These are phyloP conservation scores for Parazoanthus swiftii DNA, from an alignment of 92 coral and sea anemone genomes.

Conservation along the genomic window DNA sequence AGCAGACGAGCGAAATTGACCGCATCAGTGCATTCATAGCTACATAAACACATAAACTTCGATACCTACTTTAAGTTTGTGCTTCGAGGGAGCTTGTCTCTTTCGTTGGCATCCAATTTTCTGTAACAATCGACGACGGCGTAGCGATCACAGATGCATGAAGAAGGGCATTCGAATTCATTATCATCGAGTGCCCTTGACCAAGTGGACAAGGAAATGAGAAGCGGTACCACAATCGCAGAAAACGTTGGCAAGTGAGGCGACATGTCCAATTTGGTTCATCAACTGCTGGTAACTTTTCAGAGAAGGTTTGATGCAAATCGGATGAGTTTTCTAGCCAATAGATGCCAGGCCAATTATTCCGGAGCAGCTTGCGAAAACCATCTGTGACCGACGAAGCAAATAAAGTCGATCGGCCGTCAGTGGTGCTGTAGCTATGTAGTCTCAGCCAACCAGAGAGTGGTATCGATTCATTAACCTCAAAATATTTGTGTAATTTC, in stretches of 20 bases:
- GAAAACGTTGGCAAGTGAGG: not conserved
- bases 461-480: too few species aligned
- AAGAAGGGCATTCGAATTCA: not conserved
- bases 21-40: not conserved
- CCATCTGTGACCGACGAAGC: not conserved
- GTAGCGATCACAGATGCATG: not conserved
- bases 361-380: not conserved
- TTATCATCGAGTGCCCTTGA: not conserved
- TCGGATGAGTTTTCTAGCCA: not conserved
- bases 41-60: not conserved
- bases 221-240: not conserved
- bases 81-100: not conserved
- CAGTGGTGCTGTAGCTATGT: too few species aligned
- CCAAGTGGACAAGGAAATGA: not conserved
- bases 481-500: too few species aligned
- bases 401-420: too few species aligned
- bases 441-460: too few species aligned
- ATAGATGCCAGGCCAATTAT: not conserved
- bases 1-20: not conserved
- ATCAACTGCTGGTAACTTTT: not conserved
- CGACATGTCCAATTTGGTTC: not conserved
- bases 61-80: not conserved
- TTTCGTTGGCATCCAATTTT: not conserved
- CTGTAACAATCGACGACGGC: not conserved
- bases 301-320: not conserved